Evolutionary conservation across 1,140 invertebrate genomes (phyloP).

Genomic region (Coenobita brevimanus): DNA sequence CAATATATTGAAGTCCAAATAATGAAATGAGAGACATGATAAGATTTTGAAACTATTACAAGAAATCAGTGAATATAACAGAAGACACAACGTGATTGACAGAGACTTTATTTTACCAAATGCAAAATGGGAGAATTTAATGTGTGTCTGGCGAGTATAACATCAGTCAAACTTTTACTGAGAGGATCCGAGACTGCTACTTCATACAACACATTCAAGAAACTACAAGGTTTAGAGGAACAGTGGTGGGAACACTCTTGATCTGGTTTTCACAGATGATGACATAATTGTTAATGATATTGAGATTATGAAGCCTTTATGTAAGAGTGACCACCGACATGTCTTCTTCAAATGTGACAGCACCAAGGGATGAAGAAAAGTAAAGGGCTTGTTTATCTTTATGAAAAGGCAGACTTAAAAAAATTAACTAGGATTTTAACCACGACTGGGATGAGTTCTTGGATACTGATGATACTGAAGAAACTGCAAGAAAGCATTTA

Average conservation of each 20-base stretch:
- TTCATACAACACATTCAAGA: too few relatives aligned
- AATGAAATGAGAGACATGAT: conserved; percentile 5
- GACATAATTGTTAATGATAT: not conserved
- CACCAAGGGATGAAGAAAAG: not conserved
- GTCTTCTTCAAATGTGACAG: not conserved
- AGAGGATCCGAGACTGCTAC: not conserved
- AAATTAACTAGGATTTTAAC: not conserved
- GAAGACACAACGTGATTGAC: conserved; percentile 7
- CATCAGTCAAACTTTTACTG: conserved; percentile 10
- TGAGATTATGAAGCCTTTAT: not conserved
- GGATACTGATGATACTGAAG: not conserved
- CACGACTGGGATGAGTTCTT: not conserved
- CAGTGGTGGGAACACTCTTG: too few relatives aligned
- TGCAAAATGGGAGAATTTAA: not conserved
- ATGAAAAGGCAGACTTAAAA: not conserved
- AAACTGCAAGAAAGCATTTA: not conserved
- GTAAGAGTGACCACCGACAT: too few relatives aligned
- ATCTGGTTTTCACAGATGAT: not conserved
- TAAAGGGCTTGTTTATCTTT: conserved; percentile 1
- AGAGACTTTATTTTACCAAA: conserved; percentile 14
- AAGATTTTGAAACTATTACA: not conserved
- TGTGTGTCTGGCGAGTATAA: not conserved
- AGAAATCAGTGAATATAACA: not conserved
- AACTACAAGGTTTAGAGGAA: too few relatives aligned
- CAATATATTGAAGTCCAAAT: conserved; percentile 18